phyloP scores from a whole-genome alignment of 2,888 invertebrate species.

The Sepioteuthis lessoniana region DNA sequence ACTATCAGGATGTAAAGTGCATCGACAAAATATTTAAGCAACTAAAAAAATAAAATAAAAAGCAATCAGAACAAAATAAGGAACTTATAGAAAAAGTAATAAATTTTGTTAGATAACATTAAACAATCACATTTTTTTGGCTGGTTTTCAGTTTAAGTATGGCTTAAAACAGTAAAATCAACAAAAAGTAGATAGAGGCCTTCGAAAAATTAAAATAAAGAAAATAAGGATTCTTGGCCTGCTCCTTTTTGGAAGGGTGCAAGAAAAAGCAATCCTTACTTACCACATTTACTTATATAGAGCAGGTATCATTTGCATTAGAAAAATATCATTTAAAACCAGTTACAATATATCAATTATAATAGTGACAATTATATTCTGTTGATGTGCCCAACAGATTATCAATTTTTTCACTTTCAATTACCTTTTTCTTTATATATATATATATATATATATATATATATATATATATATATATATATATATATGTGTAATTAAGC shows the following conservation, averaged over 20 bases:
- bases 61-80: too few species aligned
- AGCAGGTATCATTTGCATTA: background rate
- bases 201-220: background rate
- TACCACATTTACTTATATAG: background rate
- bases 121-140: too few species aligned
- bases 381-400: background rate
- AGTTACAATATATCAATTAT: background rate
- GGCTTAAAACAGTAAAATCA: background rate
- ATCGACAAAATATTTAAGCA: too few species aligned
- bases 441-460: too few species aligned
- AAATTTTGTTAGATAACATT: too few species aligned
- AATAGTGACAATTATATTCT: background rate
- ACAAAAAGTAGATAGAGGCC: background rate
- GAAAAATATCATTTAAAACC: slow-evolving; percentile 20
- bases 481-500: background rate
- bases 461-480: background rate
- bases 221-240: background rate
- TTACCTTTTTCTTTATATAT: background rate
- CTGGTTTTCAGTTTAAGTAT: background rate
- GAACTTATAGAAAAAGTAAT: too few species aligned
- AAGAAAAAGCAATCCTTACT: background rate
- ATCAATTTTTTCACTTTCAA: background rate
- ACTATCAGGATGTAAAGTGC: too few species aligned
- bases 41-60: too few species aligned
- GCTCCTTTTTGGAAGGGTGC: background rate